Conservation (phyloP, 2,113 vertebrate species). For the Alethe castanea region DNA sequence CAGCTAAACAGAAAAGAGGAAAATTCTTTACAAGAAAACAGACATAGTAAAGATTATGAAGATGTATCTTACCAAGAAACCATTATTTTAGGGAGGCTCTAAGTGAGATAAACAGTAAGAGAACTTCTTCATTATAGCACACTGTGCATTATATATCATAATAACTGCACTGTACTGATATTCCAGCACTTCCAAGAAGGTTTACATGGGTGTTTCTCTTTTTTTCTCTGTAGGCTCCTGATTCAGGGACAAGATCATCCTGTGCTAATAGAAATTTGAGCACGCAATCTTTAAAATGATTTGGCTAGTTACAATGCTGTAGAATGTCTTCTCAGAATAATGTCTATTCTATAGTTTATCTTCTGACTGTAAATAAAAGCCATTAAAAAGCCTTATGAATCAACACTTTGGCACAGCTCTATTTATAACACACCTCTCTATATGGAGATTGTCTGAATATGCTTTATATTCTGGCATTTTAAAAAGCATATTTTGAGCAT, state of each 20-base stretch:
- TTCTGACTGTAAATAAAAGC: slow-evolving; percentile 5
- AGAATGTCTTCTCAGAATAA: background rate
- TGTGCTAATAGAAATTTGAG: background rate
- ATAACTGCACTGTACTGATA: background rate
- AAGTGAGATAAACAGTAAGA: background rate
- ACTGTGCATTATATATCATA: background rate
- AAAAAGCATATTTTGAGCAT: background rate
- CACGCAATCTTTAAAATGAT: rapidly evolving
- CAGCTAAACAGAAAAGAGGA: background rate
- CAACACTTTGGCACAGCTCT: background rate
- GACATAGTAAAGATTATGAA: background rate
- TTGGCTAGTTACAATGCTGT: background rate
- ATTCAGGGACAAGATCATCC: background rate
- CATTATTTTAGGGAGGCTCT: background rate
- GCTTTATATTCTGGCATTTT: slow-evolving; percentile 1
- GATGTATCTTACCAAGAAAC: background rate
- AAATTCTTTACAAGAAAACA: background rate
- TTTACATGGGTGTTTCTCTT: background rate
- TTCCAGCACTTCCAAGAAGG: background rate
- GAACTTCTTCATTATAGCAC: background rate
- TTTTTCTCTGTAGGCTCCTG: background rate
- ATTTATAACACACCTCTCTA: background rate
- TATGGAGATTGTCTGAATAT: background rate
- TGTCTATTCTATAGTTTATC: background rate
- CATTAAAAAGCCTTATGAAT: background rate